Conservation (phyloP, 2,113 vertebrate genomes). For the Gymnarchus niloticus region DNA sequence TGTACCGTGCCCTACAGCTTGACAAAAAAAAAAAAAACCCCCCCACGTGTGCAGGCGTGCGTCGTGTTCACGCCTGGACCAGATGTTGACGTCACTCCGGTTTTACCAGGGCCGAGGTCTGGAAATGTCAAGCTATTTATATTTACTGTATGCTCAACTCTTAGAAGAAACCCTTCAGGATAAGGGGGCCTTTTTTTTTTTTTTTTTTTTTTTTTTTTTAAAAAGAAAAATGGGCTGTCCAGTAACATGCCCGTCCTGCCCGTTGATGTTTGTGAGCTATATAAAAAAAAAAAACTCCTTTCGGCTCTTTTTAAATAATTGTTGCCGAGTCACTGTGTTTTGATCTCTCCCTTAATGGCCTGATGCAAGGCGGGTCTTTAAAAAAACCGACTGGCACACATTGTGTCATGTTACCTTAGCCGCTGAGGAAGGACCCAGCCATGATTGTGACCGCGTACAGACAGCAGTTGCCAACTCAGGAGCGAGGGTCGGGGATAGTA, state of each 20-base stretch:
- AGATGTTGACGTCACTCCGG: slow-evolving; percentile 4
- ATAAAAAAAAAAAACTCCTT: background rate
- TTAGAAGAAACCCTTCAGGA: background rate
- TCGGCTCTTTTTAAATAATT: background rate
- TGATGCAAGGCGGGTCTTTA: background rate
- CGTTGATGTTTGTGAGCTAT: background rate
- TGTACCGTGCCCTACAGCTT: background rate
- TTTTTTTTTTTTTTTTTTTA: no score
- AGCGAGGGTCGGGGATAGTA: background rate
- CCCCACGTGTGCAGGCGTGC: background rate
- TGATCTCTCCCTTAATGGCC: background rate
- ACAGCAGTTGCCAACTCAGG: background rate
- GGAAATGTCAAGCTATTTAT: slow-evolving; percentile 18
- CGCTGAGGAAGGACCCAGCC: background rate
- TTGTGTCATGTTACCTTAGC: background rate
- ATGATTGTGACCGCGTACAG: background rate
- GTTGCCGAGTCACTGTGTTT: background rate
- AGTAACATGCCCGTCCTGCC: background rate
- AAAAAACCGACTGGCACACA: background rate
- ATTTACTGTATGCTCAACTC: background rate
- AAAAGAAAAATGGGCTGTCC: background rate
- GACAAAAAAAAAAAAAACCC: background rate
- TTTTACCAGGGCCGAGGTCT: background rate
- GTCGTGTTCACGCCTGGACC: background rate
- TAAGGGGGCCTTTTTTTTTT: background rate